phyloP scores from a whole-genome alignment of 2,113 vertebrate species.

The Hirundichthys speculiger region DNA sequence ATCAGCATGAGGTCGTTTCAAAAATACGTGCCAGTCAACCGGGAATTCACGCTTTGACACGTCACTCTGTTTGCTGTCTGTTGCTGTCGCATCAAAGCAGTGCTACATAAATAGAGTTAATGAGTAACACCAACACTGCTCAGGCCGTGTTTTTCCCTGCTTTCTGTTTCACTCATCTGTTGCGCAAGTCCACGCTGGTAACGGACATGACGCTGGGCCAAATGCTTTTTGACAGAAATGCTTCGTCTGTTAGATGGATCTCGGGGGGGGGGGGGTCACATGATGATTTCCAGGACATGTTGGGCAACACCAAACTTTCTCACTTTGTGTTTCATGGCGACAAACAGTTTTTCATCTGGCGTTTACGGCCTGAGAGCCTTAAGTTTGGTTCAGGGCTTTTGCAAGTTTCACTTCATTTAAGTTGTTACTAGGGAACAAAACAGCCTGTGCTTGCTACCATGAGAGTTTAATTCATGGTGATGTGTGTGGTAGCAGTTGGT shows the following conservation, averaged over 20 bases:
- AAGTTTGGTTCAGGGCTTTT: neutral
- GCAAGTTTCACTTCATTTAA: constrained; percentile 10
- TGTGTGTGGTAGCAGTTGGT: neutral
- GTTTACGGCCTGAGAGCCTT: neutral
- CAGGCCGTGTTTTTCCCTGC: neutral
- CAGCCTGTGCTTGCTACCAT: neutral
- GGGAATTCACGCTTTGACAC: neutral
- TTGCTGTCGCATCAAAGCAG: neutral
- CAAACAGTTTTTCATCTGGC: neutral
- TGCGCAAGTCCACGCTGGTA: neutral
- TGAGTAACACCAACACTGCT: constrained; percentile 8
- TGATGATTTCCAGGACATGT: neutral
- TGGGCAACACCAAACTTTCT: neutral
- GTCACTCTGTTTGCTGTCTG: neutral
- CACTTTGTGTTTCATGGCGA: neutral
- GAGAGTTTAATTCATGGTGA: neutral
- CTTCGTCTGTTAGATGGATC: neutral
- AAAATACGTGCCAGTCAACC: too few species aligned
- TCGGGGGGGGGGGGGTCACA: neutral
- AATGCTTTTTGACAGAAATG: neutral
- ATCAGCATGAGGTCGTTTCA: neutral
- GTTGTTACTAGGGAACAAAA: neutral
- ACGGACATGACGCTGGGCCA: constrained; percentile 15
- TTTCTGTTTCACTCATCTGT: constrained; percentile 32
- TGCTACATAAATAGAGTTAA: neutral